Evolutionary conservation across 2,113 vertebrate genomes (phyloP).

Genomic region (Mesocricetus auratus): DNA sequence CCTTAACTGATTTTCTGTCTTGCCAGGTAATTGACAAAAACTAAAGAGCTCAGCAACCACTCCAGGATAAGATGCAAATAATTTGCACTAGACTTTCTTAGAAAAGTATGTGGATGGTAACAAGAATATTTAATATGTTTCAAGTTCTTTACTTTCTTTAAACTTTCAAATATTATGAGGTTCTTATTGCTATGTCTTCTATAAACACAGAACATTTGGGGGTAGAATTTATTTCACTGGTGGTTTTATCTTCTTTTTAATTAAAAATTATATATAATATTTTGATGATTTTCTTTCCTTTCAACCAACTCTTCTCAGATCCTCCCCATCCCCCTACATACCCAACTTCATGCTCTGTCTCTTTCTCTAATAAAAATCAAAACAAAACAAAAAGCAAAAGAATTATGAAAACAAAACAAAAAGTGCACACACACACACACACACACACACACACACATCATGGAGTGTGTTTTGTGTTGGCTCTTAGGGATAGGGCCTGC

Average conservation of each 20-base stretch:
- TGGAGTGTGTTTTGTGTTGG: background rate
- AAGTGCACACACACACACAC: background rate
- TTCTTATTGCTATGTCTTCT: background rate
- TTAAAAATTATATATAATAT: background rate
- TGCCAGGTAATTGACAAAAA: background rate
- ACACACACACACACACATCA: background rate
- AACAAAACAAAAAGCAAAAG: background rate
- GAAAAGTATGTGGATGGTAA: background rate
- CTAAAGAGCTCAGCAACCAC: background rate
- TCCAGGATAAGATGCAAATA: background rate
- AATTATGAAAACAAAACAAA: background rate
- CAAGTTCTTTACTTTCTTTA: constrained; percentile 3
- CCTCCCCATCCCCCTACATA: background rate
- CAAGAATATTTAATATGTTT: constrained; percentile 16
- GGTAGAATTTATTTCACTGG: background rate
- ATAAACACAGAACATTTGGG: background rate
- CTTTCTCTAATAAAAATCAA: background rate
- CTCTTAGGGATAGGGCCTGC: background rate
- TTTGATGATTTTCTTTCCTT: background rate
- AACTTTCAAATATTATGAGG: constrained; percentile 1
- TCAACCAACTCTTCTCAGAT: background rate
- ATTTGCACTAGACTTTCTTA: background rate
- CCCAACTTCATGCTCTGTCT: background rate
- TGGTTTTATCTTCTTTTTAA: background rate
- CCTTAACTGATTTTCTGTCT: background rate